Base-by-base conservation (phyloP, 2,888 invertebrate species). In the Pandemis corylana region DNA sequence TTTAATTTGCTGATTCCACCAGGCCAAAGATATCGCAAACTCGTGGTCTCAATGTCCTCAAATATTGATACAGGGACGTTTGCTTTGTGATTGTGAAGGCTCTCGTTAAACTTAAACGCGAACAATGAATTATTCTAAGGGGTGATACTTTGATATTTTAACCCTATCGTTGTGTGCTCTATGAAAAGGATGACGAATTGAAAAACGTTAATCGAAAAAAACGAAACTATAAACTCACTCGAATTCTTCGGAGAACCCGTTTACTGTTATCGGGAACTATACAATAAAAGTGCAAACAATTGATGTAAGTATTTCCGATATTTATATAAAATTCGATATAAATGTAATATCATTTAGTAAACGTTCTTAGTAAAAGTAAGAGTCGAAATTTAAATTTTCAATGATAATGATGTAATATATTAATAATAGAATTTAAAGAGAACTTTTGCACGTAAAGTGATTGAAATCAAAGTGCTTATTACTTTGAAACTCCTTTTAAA, bases 401-500 rank as follows among this genome's bases (percentile, higher is more conserved):
- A 12, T 59, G 28, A 28, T 9, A 59, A 59, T 20, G 0, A 51
- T 51, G 51, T 5, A 28, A 59, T 12, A 2, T 28, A 5, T 59
- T 28, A 59, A 10, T 59, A 59, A 12, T 28, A 5, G 59, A 59
- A 59, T 59, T 59, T 12, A 28, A 28, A 12, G 28, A n/a, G 59
- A 59, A 59, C 59, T 12, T 59, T 59, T 59, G 12, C 59, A 28
- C 28, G 20, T 36, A 13, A 49, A 42, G 36, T 68, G 36, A 72
- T 68, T 53, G 72, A 59, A 64, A 46, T 20, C n/a, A 36, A 20
- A 64, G 49, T 64, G n/a, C 64, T 73, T 72, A 72, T 67, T 68
- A 72, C 72, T 72, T 68, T n/a, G 15, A 15, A 49, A 72, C 56
- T 68, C 64, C 46, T 20, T 72, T 72, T 56, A 63, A 68, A 68